These are phyloP conservation scores for Lymantria monacha DNA, from an alignment of 2,888 invertebrate genomes.

Conservation along the genomic window DNA sequence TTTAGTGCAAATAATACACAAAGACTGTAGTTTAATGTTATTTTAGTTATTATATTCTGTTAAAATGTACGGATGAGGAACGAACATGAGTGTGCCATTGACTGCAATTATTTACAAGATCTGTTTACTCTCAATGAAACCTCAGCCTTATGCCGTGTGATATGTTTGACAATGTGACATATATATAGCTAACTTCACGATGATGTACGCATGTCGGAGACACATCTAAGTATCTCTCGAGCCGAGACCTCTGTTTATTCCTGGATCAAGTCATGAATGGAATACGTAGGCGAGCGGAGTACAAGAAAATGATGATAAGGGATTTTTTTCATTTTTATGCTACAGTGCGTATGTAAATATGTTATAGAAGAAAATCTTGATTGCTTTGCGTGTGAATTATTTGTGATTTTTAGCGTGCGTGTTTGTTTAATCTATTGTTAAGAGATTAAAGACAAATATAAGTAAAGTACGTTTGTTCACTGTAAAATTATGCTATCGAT, in stretches of 20 bases:
- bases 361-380: background rate
- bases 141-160: background rate
- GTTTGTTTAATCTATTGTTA: background rate
- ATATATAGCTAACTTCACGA: background rate
- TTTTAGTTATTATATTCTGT: too few species aligned
- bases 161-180: constrained; percentile 2
- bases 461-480: too few species aligned
- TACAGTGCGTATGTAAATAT: background rate
- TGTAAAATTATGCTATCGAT: too few species aligned
- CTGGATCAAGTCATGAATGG: background rate
- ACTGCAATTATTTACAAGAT: too few species aligned
- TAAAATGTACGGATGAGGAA: too few species aligned
- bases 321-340: background rate
- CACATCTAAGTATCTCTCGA: constrained; percentile 2
- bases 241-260: constrained; percentile 2
- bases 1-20: too few species aligned
- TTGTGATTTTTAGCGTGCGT: background rate
- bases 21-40: too few species aligned
- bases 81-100: too few species aligned
- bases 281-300: background rate
- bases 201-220: constrained; percentile 2
- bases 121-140: background rate
- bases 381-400: background rate
- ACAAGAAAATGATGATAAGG: background rate
- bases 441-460: background rate